Evolutionary conservation across 2,797 vertebrate species (phyloP), one percentile per base, ranked within the genome.

Genomic region (Catharus ustulatus): DNA sequence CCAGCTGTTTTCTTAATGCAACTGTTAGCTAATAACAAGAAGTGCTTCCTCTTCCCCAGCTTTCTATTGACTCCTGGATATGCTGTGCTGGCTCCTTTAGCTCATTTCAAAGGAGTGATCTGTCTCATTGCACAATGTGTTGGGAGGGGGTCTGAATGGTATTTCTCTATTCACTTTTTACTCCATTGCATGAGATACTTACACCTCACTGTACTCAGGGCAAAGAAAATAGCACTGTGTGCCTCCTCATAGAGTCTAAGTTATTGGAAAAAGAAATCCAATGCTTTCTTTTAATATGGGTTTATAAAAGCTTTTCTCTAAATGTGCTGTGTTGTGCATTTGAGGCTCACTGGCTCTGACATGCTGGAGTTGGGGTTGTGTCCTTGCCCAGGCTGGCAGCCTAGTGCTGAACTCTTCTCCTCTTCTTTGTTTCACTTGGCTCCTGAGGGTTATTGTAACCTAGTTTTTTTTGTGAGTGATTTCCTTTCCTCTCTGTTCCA

Each of bases 401-500:
- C 71, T 55, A 26, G 38, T 62, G 55, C 51, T 94, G 95, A 96
- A 96, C 87, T 96, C 94, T 58, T 58, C 77, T 95, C 61, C 90
- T 85, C 71, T 49, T 92, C 91, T 80, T 85, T 57, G 71, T 95
- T 97, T 95, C 61, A 36, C 40, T 85, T 9, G 8, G 75, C 76
- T 87, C 93, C 94, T 18, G 63, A 94, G 94, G 96, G 94, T 89
- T 95, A n/a, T 72, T 90, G 87, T 96, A 96, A 95, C 95, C 96
- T 94, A 95, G 42, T 90, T 96, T 91, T 91, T 89, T 94, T 86
- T 27, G 51, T 80, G 72, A 91, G 66, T 0, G 0, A 55, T 90
- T 95, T 93, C 48, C n/a, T 64, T 81, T 68, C 58, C 36, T 93
- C 11, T 79, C 78, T 72, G 36, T 74, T 77, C n/a, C 32, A 76